These are phyloP conservation scores for Clarias pachynema DNA, from an alignment of 2,797 vertebrate species.

Conservation along the genomic window DNA sequence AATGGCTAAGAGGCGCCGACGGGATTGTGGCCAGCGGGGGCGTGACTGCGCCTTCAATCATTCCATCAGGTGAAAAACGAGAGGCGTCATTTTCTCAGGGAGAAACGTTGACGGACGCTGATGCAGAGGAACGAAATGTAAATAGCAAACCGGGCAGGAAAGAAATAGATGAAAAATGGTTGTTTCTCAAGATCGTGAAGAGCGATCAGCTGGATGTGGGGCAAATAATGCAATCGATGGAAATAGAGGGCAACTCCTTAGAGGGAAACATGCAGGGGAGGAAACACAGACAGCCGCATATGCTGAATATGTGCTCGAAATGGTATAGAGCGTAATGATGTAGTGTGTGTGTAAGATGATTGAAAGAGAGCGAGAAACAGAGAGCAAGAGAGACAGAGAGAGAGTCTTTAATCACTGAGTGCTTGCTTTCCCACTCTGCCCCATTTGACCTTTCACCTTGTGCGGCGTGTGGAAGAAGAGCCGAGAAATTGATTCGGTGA, in stretches of 20 bases:
- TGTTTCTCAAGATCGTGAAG: not conserved
- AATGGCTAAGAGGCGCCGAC: conserved; percentile 27
- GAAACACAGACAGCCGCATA: not conserved
- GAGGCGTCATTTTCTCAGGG: conserved; percentile 8
- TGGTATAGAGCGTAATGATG: not conserved
- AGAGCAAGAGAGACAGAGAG: not conserved
- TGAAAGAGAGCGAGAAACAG: not conserved
- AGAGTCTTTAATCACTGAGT: conserved; percentile 31
- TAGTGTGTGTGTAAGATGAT: conserved; percentile 9
- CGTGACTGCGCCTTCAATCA: conserved; percentile 62
- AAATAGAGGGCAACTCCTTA: conserved; percentile 63
- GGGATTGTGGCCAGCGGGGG: conserved; percentile 52
- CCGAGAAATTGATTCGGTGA: conserved; percentile 55
- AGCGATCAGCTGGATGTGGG: not conserved
- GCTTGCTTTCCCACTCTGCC: conserved; percentile 35
- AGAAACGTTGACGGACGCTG: not conserved
- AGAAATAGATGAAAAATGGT: conserved; percentile 6
- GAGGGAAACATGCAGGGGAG: conserved; percentile 15
- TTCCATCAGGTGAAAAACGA: conserved; percentile 53
- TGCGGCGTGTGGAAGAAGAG: conserved; percentile 52
- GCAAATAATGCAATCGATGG: not conserved
- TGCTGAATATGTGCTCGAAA: not conserved
- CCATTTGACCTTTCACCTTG: conserved; percentile 48
- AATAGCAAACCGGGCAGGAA: conserved; percentile 55
- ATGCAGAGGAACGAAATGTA: conserved; percentile 35